Evolutionary conservation across 1,140 invertebrate genomes (phyloP).

Genomic region (Daktulosphaira vitifoliae): DNA sequence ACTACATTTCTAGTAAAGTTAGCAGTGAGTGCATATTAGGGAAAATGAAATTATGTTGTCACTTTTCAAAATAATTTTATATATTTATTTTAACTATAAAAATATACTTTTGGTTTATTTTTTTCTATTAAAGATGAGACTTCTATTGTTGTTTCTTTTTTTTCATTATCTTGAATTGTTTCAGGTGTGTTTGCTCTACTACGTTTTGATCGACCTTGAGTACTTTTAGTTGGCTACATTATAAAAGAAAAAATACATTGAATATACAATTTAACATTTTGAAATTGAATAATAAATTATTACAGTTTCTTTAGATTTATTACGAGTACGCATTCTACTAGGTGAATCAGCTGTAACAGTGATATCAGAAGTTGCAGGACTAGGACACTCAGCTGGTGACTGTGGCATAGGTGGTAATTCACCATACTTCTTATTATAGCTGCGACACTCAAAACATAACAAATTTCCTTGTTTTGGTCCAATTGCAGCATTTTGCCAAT

Average conservation of each 20-base stretch:
- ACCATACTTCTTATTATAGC: constrained; percentile 75
- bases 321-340: constrained; percentile 78
- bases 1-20: too few relatives aligned
- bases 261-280: neutral
- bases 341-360: constrained; percentile 43
- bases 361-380: constrained; percentile 57
- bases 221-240: constrained; percentile 24
- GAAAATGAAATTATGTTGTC: too few relatives aligned
- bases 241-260: neutral
- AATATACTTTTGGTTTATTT: constrained; percentile 19
- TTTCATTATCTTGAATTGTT: constrained; percentile 23
- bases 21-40: too few relatives aligned
- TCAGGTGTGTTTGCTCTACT: constrained; percentile 27
- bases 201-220: constrained; percentile 21
- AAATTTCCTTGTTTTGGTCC: constrained; percentile 59
- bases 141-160: constrained; percentile 12
- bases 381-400: constrained; percentile 58
- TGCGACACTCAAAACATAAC: constrained; percentile 71
- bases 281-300: constrained; percentile 28
- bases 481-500: constrained; percentile 64
- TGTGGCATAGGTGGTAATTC: constrained; percentile 54
- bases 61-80: too few relatives aligned
- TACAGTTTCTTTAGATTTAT: constrained; percentile 65
- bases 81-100: too few relatives aligned
- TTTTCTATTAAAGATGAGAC: constrained; percentile 14